Evolutionary conservation across 2,888 invertebrate species (phyloP), one percentile per base, ranked within the genome.

Genomic region (Furcula furcula): DNA sequence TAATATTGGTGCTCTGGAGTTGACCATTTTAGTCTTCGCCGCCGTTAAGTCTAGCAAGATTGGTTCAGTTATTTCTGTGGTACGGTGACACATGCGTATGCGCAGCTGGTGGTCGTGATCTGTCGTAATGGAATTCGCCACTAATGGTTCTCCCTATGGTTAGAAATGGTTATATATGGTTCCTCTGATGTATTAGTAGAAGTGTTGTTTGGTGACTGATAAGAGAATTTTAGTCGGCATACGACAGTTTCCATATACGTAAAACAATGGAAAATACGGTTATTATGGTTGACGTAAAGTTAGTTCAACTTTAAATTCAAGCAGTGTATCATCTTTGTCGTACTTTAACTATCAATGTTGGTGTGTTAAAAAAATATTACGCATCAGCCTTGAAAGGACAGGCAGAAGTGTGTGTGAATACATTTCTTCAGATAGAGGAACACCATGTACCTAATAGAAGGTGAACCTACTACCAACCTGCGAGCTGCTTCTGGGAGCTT

Each of bases 41-140:
- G 74, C 73, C 76, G 56, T 56, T 51, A 58, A 63, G 73, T 74
- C 74, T 74, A 54, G 55, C 49, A 49, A 55, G 59, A 58, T 58
- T 56, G 55, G 59, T 56, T 56, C 61, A 65, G 70, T 64, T 69
- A 69, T 69, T 69, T 69, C 64, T 69, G 64, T 59, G 49, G 59
- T 58, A 52, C 45, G 40, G 55, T 75, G 76, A 75, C 72, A 73
- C 75, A 74, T 62, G 55, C 59, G 58, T 36, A 27, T 26, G 46
- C 65, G 58, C 73, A 73, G 72, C 73, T 71, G 73, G 69, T 60
- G 64, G 62, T 63, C 61, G 51, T 74, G 75, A 76, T 72, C 66
- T 64, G 60, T 60, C 51, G 40, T 52, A 65, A 64, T 63, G 70
- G 75, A 53, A 76, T 69, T 56, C 55, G 46, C 56, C 42, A 55